These are phyloP conservation scores for Gallinago media DNA, from an alignment of 2,113 vertebrate genomes.

Conservation along the genomic window DNA sequence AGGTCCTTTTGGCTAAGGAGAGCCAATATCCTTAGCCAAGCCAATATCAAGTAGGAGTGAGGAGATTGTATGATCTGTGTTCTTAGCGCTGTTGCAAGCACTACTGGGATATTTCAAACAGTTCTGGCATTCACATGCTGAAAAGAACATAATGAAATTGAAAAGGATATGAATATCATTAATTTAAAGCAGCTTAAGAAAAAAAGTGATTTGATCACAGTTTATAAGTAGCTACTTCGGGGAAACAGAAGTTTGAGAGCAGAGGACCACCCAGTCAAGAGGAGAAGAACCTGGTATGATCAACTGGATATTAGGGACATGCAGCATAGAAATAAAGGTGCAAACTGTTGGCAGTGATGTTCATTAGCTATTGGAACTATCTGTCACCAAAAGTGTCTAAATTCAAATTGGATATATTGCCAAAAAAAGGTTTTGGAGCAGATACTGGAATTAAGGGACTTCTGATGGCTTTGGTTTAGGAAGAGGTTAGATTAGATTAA, in stretches of 20 bases:
- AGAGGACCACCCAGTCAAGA: background rate
- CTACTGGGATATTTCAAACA: background rate
- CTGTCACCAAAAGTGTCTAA: background rate
- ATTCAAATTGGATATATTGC: background rate
- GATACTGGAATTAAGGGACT: background rate
- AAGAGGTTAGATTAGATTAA: background rate
- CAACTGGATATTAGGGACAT: background rate
- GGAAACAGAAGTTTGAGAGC: background rate
- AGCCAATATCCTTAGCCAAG: background rate
- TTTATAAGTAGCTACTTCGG: background rate
- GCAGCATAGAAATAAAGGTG: background rate
- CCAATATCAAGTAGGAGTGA: background rate
- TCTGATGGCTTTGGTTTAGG: background rate
- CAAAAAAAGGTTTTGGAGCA: background rate
- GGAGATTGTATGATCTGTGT: background rate
- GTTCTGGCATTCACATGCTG: background rate
- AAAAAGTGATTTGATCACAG: background rate
- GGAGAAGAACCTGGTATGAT: background rate
- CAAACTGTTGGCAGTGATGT: background rate
- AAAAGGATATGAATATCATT: background rate
- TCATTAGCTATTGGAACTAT: background rate
- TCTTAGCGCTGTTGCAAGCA: background rate
- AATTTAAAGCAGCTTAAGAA: background rate
- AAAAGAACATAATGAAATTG: background rate
- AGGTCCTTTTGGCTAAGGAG: background rate